Base-by-base conservation (phyloP, 2,888 invertebrate genomes). In the Harpalus rubripes region DNA sequence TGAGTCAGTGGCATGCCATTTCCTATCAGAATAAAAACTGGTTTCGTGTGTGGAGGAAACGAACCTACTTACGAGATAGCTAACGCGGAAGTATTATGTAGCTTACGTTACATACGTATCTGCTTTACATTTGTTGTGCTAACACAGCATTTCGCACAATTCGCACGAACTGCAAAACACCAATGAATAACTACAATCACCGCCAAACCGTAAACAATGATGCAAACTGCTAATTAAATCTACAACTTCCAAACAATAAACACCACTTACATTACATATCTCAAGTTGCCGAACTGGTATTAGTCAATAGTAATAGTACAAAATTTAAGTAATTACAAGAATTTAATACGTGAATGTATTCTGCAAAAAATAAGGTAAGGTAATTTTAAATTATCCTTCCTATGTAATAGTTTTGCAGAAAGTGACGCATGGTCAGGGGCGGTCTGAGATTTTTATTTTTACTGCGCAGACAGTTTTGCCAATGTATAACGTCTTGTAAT, bases 61-160 rank as follows among this genome's bases (percentile, higher is more conserved):
- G 44, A 52, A 52, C 44, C 44, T 52, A 52, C 44, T 52, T 52
- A 52, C 44, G 44, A 52, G 44, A 52, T 52, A 52, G 44, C 44
- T 10, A 32, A 52, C 44, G 44, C 44, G 44, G 44, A 52, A 52
- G 44, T 12, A 3, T 32, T 32, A 32, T 32, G 32, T 52, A 52
- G 44, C 44, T 52, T 52, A 52, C 44, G 44, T 52, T 52, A 52
- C 44, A 12, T 52, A 52, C 44, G 12, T 52, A 52, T 12, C 10
- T 52, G 44, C 32, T 32, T 32, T 32, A 32, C 32, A 32, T 32
- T 32, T 32, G 32, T 32, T 52, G 44, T 52, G 44, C 44, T 52
- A 52, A 52, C 44, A 2, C 4, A 52, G 44, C 44, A 52, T 12
- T 52, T 32, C 32, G 32, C 32, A 32, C 32, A 32, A 32, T 4